Evolutionary conservation across 2,113 vertebrate genomes (phyloP).

Genomic region (Lycaon pictus): DNA sequence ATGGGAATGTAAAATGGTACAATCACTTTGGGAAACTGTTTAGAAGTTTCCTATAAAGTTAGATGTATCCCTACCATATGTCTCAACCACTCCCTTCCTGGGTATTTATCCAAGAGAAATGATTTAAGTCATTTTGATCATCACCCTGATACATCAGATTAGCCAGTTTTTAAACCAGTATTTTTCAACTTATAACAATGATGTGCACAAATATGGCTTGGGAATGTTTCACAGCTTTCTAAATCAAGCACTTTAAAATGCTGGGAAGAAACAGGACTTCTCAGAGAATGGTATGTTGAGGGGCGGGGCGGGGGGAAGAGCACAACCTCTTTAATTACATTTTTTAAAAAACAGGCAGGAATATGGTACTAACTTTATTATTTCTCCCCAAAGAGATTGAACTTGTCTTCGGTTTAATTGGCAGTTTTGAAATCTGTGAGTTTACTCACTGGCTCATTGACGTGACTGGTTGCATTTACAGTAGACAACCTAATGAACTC

Average conservation of each 20-base stretch:
- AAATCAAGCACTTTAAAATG: conserved; percentile 47
- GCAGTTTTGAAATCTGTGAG: conserved; percentile 49
- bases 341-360: conserved; percentile 44
- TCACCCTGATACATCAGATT: not conserved
- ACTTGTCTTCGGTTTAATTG: conserved; percentile 67
- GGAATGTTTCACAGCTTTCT: not conserved
- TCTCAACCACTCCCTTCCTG: not conserved
- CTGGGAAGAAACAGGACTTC: not conserved
- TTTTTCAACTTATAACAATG: not conserved
- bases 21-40: not conserved
- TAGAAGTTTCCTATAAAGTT: not conserved
- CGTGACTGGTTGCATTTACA: conserved; percentile 67
- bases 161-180: not conserved
- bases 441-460: conserved; percentile 59
- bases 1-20: not conserved
- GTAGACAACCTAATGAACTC: conserved; percentile 69
- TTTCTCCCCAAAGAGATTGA: conserved; percentile 61
- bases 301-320: not conserved
- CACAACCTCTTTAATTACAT: not conserved
- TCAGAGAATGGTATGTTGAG: not conserved
- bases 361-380: conserved; percentile 51
- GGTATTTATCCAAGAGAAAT: not conserved
- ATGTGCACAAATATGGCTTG: not conserved
- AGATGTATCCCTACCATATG: not conserved
- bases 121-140: not conserved